phyloP scores from a whole-genome alignment of 2,888 invertebrate genomes.

The Drosophila ochracea region DNA sequence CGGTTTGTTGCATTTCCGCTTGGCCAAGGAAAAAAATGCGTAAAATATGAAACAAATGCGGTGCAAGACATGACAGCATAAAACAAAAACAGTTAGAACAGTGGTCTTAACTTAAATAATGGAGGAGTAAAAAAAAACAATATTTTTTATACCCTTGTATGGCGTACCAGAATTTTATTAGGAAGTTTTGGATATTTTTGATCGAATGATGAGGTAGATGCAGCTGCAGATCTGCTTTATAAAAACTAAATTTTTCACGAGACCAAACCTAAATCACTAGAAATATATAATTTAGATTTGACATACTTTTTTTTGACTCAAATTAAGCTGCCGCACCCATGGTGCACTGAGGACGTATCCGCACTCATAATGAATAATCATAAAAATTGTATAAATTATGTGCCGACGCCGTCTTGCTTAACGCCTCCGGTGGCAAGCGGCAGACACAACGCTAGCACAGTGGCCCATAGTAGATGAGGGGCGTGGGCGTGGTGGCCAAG shows the following conservation, averaged over 20 bases:
- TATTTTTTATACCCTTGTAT: neutral
- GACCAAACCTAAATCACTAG: neutral
- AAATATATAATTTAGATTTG: neutral
- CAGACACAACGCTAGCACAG: conserved; percentile 25
- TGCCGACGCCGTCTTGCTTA: conserved; percentile 76
- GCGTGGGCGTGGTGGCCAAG: conserved; percentile 18
- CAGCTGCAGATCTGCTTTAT: neutral
- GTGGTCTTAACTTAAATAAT: conserved; percentile 34
- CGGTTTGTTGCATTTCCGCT: conserved; percentile 68
- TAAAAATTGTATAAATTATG: conserved; percentile 81
- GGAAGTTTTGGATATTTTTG: neutral
- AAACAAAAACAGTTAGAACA: conserved; percentile 32
- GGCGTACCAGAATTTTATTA: too few species aligned
- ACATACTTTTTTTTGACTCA: neutral
- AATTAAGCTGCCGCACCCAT: conserved; percentile 21
- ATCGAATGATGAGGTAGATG: neutral
- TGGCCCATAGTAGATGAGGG: neutral
- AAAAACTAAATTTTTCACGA: neutral
- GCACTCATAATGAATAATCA: conserved; percentile 78
- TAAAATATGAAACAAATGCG: conserved; percentile 71
- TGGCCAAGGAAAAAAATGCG: conserved; percentile 48
- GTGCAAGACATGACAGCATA: conserved; percentile 49
- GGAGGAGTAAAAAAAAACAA: neutral
- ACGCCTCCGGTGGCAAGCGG: conserved; percentile 67
- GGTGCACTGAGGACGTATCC: conserved; percentile 41